Conservation (phyloP, 2,888 invertebrate genomes). For the Norana najaformis region DNA sequence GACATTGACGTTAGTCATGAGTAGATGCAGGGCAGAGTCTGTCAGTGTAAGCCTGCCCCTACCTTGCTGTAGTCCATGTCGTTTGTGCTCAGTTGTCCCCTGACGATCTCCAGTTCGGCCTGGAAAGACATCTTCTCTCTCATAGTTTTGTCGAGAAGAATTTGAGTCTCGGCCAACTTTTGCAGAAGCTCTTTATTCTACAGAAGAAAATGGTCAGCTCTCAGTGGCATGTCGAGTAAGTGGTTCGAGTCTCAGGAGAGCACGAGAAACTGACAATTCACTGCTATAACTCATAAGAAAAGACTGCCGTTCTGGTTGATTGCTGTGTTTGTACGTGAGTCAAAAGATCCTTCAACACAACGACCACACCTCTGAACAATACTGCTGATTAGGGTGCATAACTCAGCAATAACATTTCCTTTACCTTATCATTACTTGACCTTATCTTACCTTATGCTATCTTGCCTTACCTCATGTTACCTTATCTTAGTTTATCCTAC, state of each 20-base stretch:
- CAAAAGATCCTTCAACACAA: no score
- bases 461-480: no score
- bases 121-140: slow-evolving; percentile 53
- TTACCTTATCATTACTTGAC: no score
- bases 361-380: no score
- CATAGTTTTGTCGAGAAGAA: slow-evolving; percentile 52
- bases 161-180: slow-evolving; percentile 48
- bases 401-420: no score
- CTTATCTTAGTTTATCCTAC: no score
- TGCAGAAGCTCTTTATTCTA: slow-evolving; percentile 54
- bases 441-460: no score
- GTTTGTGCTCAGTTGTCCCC: slow-evolving; percentile 51
- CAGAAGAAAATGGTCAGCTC: slow-evolving; percentile 17
- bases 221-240: not conserved
- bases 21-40: no score
- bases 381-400: no score
- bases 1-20: not conserved
- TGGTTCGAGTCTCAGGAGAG: no score
- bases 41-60: not conserved
- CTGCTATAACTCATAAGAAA: not conserved
- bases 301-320: not conserved
- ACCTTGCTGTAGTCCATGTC: slow-evolving; percentile 55
- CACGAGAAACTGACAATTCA: no score
- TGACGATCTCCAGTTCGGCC: slow-evolving; percentile 53
- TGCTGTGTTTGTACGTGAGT: not conserved